Evolutionary conservation across 1,140 invertebrate species (phyloP).

Genomic region (Bombus superbus): DNA sequence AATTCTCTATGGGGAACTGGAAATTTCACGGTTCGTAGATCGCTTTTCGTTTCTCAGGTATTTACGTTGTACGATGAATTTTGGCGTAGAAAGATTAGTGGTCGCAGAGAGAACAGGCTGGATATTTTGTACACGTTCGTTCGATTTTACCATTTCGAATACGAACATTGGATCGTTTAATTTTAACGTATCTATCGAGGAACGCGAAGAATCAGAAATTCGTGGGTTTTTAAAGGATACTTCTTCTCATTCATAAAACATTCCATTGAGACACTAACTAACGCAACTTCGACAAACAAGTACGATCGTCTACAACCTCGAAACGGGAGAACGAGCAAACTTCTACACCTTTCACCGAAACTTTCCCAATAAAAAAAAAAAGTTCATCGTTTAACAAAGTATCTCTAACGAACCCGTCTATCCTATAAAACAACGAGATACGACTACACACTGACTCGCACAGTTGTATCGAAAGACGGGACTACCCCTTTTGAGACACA

Average conservation of each 20-base stretch:
- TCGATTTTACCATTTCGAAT: neutral
- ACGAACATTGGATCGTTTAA: neutral
- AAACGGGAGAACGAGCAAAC: neutral
- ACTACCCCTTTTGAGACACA: neutral
- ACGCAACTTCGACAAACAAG: neutral
- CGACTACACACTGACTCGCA: too few relatives aligned
- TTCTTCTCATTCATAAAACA: neutral
- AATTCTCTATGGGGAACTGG: neutral
- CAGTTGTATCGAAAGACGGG: too few relatives aligned
- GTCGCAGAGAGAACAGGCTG: neutral
- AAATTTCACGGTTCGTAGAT: neutral
- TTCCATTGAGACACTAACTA: neutral
- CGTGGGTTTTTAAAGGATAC: neutral
- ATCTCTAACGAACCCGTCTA: neutral
- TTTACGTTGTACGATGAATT: neutral
- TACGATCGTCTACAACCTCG: neutral
- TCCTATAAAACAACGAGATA: neutral
- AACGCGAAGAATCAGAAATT: neutral
- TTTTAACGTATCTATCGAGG: neutral
- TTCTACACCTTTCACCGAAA: neutral
- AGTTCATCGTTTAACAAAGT: neutral
- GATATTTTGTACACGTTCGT: too few relatives aligned
- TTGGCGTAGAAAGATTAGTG: neutral
- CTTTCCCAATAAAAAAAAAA: slow-evolving; percentile 12
- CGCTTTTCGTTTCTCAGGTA: neutral